Percentiles rank a stretch among this genome's conserved stretches.
Evolutionary conservation across 2,888 invertebrate species (phyloP).

Genomic region (Cantharis nigra): DNA sequence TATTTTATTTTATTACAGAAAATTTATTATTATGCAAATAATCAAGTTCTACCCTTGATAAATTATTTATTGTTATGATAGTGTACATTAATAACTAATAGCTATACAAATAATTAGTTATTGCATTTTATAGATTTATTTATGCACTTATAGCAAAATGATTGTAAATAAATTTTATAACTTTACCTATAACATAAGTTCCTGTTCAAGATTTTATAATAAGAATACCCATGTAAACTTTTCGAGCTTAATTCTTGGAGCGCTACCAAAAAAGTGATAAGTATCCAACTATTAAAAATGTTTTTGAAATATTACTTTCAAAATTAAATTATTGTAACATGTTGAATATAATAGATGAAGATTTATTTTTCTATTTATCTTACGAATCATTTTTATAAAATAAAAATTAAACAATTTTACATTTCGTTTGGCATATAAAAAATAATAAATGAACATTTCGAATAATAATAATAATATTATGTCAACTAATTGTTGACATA

Average conservation of each 20-base stretch:
- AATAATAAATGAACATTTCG: neutral
- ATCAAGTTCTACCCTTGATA: slow-evolving; percentile 12
- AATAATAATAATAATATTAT: no score
- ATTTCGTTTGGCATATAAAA: neutral
- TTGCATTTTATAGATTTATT: neutral
- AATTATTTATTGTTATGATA: neutral
- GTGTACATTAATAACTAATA: neutral
- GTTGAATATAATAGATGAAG: neutral
- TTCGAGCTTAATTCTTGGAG: neutral
- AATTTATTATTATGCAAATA: slow-evolving; percentile 10
- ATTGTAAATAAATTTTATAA: neutral
- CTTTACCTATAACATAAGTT: neutral
- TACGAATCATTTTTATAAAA: neutral
- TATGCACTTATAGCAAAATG: neutral
- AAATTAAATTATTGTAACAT: neutral
- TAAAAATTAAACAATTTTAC: neutral
- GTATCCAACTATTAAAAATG: neutral
- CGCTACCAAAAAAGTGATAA: neutral
- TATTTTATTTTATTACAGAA: neutral
- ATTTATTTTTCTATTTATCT: neutral
- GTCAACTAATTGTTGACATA: no score
- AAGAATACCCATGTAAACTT: neutral
- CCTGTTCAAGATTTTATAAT: neutral
- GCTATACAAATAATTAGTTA: neutral
- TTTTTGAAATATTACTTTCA: neutral